A percentile compares a stretch with the other conserved stretches of the same genome.
Conservation (phyloP, 2,113 vertebrate species). For the Gnathonemus echidnorhynchus region DNA sequence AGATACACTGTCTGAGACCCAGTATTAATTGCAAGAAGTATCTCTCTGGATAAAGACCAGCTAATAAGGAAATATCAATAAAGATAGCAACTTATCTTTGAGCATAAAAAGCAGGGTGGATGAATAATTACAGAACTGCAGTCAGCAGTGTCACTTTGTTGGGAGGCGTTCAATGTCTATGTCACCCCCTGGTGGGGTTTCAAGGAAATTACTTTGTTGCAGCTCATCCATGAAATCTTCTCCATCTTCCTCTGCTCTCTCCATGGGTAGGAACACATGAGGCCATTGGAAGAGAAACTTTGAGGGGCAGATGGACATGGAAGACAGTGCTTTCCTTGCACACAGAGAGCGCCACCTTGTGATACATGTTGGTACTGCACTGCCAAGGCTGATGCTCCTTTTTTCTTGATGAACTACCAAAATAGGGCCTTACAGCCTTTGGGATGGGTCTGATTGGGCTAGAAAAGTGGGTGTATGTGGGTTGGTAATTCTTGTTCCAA, state of each 20-base stretch:
- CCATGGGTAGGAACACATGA: conserved; percentile 60
- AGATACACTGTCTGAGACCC: not conserved
- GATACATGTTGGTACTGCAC: not conserved
- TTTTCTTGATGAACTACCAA: conserved; percentile 16
- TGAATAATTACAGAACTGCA: not conserved
- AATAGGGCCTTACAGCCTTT: conserved; percentile 29
- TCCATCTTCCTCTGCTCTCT: conserved; percentile 21
- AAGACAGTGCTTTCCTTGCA: conserved; percentile 51
- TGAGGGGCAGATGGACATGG: conserved; percentile 18
- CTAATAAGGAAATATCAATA: not conserved
- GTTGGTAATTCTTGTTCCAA: conserved; percentile 22
- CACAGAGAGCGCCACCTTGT: conserved; percentile 37
- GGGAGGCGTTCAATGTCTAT: conserved; percentile 22
- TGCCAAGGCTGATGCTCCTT: conserved; percentile 19
- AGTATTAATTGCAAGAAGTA: not conserved
- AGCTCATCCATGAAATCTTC: conserved; percentile 51
- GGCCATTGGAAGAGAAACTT: conserved; percentile 26
- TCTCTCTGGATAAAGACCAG: not conserved
- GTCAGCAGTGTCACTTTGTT: not conserved
- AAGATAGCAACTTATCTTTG: not conserved
- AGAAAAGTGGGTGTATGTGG: conserved; percentile 53
- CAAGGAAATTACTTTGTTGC: conserved; percentile 43
- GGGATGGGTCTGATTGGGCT: conserved; percentile 40
- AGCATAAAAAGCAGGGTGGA: not conserved
- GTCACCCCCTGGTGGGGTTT: conserved; percentile 36